Evolutionary conservation across 2,797 vertebrate genomes (phyloP), one percentile per base, ranked within the genome.

Genomic region (Discoglossus pictus): DNA sequence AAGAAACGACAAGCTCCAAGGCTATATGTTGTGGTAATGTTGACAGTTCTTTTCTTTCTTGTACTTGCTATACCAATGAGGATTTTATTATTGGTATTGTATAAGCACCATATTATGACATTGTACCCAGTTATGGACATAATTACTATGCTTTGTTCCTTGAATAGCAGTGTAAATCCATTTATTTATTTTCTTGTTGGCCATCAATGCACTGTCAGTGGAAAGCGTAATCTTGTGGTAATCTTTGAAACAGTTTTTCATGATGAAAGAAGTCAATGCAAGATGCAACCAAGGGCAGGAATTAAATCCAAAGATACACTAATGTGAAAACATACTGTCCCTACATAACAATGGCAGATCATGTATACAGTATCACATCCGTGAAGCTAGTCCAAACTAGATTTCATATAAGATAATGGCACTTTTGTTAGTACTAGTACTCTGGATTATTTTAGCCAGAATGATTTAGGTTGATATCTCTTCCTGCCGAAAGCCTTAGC

Each of bases 111-210:
- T 10, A 6, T 34, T 76, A 42, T 82, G 75, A 0, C 68, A 78
- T 3, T 74, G 35, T 1, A 0, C 72, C 51, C 18, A 39, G 35
- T 73, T 54, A 60, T 73, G 66, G 44, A 34, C 74, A 5, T 36
- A 66, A 20, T 67, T 27, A 20, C 18, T 21, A 6, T 74, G 18
- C 76, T 24, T 31, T 68, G 76, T 0, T 23, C 64, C 1, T 0
- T 80, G 6, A 76, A 79, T 61, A 81, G 83, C 21, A 53, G 74
- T 1, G 62, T 79, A 65, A 82, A 82, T 7, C 80, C 80, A 0
- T 1, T 75, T 50, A 78, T 81, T 68, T 82, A 79, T 0, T 73
- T 82, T 43, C 17, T 81, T 8, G 79, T 81, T 59, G 82, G 82
- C 20, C 62, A 55, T 9, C 50, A 16, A 0, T 17, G 54, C 8